Evolutionary conservation across 2,113 vertebrate species (phyloP).

Genomic region (Podiceps cristatus): DNA sequence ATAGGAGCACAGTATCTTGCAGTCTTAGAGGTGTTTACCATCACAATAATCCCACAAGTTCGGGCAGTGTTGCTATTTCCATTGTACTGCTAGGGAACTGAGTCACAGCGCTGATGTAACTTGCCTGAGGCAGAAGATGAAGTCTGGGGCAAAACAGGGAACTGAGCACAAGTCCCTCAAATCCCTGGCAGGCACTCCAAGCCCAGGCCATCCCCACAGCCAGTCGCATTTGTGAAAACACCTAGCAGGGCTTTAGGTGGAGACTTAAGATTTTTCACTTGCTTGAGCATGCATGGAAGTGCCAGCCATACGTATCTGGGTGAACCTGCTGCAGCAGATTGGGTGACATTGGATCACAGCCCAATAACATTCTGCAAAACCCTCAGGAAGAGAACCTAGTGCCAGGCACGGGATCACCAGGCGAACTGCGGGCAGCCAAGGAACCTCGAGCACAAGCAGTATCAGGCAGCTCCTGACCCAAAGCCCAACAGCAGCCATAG

Average conservation of each 20-base stretch:
- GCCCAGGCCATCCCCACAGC: background rate
- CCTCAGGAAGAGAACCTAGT: background rate
- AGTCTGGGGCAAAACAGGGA: background rate
- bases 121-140: background rate
- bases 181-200: background rate
- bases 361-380: background rate
- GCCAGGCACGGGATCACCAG: constrained; percentile 20
- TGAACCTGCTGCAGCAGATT: background rate
- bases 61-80: background rate
- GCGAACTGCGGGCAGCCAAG: background rate
- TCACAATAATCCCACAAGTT: background rate
- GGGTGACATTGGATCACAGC: background rate
- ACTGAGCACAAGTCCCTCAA: background rate
- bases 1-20: background rate
- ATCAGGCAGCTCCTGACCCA: background rate
- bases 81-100: background rate
- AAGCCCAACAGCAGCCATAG: background rate
- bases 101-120: background rate
- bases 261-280: background rate
- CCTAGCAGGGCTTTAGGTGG: background rate
- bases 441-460: constrained; percentile 10
- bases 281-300: background rate
- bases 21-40: background rate
- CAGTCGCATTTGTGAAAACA: background rate
- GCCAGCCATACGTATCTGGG: background rate